Evolutionary conservation across 1,140 invertebrate genomes (phyloP).

Genomic region (Idris sp.): DNA sequence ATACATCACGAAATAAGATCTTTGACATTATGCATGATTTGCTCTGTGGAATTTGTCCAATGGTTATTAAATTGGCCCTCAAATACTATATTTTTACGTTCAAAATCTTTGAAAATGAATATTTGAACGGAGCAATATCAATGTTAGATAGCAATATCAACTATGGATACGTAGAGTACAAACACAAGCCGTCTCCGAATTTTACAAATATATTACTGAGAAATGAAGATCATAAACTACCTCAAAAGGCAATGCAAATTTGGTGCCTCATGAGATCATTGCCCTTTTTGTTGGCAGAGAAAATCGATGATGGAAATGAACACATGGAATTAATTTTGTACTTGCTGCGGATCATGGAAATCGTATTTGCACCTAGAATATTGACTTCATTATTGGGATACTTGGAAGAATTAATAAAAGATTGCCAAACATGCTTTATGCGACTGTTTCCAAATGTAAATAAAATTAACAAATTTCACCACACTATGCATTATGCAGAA

Average conservation of each 20-base stretch:
- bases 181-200: slow-evolving; percentile 41
- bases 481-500: slow-evolving; percentile 7
- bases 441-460: slow-evolving; percentile 6
- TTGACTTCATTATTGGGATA: slow-evolving; percentile 14
- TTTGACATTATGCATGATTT: slow-evolving; percentile 50
- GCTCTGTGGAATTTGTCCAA: slow-evolving; percentile 41
- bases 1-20: slow-evolving; percentile 42
- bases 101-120: slow-evolving; percentile 19
- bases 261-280: slow-evolving; percentile 55
- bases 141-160: no score
- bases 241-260: slow-evolving; percentile 64
- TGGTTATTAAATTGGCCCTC: slow-evolving; percentile 38
- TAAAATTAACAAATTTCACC: slow-evolving; percentile 16
- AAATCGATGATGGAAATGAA: slow-evolving; percentile 38
- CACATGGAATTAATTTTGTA: slow-evolving; percentile 53
- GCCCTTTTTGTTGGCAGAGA: slow-evolving; percentile 51
- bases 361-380: slow-evolving; percentile 64
- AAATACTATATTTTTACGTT: slow-evolving; percentile 5
- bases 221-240: slow-evolving; percentile 41
- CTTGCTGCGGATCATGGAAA: slow-evolving; percentile 63
- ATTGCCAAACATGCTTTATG: slow-evolving; percentile 21
- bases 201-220: slow-evolving; percentile 51
- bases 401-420: slow-evolving; percentile 25
- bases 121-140: slow-evolving; percentile 23
- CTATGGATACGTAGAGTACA: slow-evolving; percentile 24